phyloP scores from a whole-genome alignment of 1,140 invertebrate species.

The Leptopilina clavipes region DNA sequence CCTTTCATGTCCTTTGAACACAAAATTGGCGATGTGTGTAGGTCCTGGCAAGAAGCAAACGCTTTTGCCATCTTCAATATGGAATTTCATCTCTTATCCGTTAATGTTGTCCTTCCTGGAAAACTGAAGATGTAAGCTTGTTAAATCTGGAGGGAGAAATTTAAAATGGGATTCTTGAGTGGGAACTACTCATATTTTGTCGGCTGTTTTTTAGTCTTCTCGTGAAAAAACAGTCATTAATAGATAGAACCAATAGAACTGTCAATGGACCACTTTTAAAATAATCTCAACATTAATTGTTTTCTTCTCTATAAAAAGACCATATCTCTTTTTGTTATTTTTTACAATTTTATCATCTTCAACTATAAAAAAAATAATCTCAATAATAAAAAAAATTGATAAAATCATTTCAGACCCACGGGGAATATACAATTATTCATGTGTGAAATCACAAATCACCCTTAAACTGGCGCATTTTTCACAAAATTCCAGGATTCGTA shows the following conservation, averaged over 20 bases:
- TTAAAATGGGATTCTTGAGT: neutral
- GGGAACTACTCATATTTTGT: slow-evolving; percentile 27
- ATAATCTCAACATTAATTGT: neutral
- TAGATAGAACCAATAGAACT: neutral
- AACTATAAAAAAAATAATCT: neutral
- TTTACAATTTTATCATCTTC: neutral
- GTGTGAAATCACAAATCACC: neutral
- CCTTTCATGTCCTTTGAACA: slow-evolving; percentile 23
- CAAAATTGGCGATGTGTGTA: slow-evolving; percentile 20
- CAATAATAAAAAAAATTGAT: too few relatives aligned
- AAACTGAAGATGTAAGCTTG: slow-evolving; percentile 28
- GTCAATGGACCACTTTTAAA: slow-evolving; percentile 10
- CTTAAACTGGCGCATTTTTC: neutral
- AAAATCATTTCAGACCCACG: too few relatives aligned
- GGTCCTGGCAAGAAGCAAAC: neutral
- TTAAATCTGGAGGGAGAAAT: slow-evolving; percentile 20
- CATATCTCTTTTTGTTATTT: neutral
- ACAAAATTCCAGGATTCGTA: slow-evolving; percentile 13
- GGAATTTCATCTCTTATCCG: slow-evolving; percentile 23
- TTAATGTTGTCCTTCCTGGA: slow-evolving; percentile 23
- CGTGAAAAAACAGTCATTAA: slow-evolving; percentile 12
- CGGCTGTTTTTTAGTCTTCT: slow-evolving; percentile 1
- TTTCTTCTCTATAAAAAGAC: neutral
- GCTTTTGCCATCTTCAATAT: slow-evolving; percentile 14
- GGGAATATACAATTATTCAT: too few relatives aligned